Conservation (phyloP, 2,888 invertebrate genomes). For the Lithophane ornitopus region DNA sequence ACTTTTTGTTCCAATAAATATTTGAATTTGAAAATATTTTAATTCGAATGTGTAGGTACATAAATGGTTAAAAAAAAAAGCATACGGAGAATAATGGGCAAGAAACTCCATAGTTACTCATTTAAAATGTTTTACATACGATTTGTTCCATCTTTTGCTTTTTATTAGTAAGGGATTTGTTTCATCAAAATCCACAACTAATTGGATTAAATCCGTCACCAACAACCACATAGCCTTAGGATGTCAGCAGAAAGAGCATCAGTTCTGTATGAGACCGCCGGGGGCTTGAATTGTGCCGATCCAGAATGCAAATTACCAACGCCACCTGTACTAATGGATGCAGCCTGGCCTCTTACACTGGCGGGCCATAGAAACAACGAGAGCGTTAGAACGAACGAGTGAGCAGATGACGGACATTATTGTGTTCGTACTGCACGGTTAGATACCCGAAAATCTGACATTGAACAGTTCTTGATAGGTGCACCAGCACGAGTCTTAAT, state of each 20-base stretch:
- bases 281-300: constrained; percentile 70
- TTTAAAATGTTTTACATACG: no score
- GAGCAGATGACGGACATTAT: background rate
- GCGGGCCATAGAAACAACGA: constrained; percentile 18
- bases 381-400: background rate
- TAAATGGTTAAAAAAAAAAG: no score
- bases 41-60: no score
- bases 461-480: no score
- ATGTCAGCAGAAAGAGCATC: constrained; percentile 25
- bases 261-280: constrained; percentile 25
- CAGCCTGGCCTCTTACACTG: constrained; percentile 69
- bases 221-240: background rate
- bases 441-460: background rate
- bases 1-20: no score
- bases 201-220: constrained; percentile 9
- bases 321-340: constrained; percentile 78
- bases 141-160: no score
- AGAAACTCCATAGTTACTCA: no score
- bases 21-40: no score
- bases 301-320: constrained; percentile 80
- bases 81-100: no score
- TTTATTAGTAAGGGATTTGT: no score
- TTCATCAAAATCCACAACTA: background rate
- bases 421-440: background rate
- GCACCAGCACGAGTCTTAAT: no score